Percentiles rank a stretch among this genome's conserved stretches.
These are phyloP conservation scores for Caenorhabditis becei DNA, from an alignment of 2,888 invertebrate genomes.

Conservation along the genomic window DNA sequence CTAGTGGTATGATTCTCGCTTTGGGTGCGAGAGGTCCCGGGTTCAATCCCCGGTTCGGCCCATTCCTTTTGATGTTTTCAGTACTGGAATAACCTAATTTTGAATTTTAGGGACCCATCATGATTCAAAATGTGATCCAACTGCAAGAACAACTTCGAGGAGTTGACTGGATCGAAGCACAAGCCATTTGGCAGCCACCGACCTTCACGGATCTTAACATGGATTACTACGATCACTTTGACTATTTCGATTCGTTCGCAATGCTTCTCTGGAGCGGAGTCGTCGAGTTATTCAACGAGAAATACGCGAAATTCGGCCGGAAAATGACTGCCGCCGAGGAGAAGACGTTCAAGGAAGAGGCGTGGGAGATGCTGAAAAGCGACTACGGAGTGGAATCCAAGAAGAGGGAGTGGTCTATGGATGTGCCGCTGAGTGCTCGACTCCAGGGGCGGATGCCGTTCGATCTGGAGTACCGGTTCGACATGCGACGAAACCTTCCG, in stretches of 20 bases:
- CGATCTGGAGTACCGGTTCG: constrained; percentile 39
- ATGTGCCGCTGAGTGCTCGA: constrained; percentile 30
- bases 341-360: constrained; percentile 17
- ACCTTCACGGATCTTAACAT: constrained; percentile 12
- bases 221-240: constrained; percentile 31
- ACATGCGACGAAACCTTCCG: constrained; percentile 10
- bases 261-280: constrained; percentile 35
- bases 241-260: constrained; percentile 38
- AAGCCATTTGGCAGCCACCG: constrained; percentile 30
- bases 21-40: constrained; percentile 82
- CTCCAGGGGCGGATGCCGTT: constrained; percentile 23
- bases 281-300: constrained; percentile 37
- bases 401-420: constrained; percentile 20
- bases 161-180: constrained; percentile 28
- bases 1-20: constrained; percentile 82
- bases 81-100: not conserved
- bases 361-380: constrained; percentile 9
- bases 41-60: constrained; percentile 76
- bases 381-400: constrained; percentile 26
- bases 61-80: constrained; percentile 41
- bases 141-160: constrained; percentile 30
- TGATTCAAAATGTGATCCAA: constrained; percentile 42
- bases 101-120: constrained; percentile 14
- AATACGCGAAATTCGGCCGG: constrained; percentile 23
- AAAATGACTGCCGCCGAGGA: constrained; percentile 19